These are phyloP conservation scores for Enteromius argenteus DNA, from an alignment of 2,797 vertebrate species.

Conservation along the genomic window DNA sequence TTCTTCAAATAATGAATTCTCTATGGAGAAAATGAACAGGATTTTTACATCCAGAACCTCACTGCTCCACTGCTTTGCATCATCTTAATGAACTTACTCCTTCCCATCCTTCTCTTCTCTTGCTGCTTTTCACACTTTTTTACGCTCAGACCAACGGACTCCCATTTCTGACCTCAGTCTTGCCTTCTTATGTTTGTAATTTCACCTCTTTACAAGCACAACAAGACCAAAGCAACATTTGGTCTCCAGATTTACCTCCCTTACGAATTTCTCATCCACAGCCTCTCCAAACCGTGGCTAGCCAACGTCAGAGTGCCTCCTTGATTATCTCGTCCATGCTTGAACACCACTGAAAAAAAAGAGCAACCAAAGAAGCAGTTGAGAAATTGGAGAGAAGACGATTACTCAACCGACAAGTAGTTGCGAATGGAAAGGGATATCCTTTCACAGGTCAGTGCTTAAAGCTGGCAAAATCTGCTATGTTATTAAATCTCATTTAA, in stretches of 20 bases:
- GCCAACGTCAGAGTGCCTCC: conserved; percentile 36
- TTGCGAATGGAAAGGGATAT: conserved; percentile 41
- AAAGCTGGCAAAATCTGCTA: conserved; percentile 46
- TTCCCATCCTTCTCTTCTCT: not conserved
- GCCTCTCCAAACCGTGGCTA: conserved; percentile 55
- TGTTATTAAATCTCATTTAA: conserved; percentile 47
- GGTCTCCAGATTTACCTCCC: conserved; percentile 55
- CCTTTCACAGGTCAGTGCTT: conserved; percentile 36
- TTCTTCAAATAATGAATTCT: not conserved
- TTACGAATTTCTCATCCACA: conserved; percentile 56
- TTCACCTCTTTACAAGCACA: conserved; percentile 46
- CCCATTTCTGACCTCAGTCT: conserved; percentile 39
- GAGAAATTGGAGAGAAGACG: conserved; percentile 29
- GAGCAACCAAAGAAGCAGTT: not conserved
- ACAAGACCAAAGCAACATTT: conserved; percentile 53
- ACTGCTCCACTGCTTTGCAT: not conserved
- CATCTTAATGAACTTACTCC: not conserved
- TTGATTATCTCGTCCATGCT: conserved; percentile 44
- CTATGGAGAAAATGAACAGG: not conserved
- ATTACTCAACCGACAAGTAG: conserved; percentile 50
- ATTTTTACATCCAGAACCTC: not conserved
- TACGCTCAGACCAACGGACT: conserved; percentile 23
- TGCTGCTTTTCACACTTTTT: not conserved
- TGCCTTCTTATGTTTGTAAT: conserved; percentile 50
- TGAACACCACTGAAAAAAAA: conserved; percentile 37